A percentile compares a stretch with the other conserved stretches of the same genome.
Evolutionary conservation across 2,797 vertebrate genomes (phyloP).

Genomic region (Pseudotriccus pelzelni): DNA sequence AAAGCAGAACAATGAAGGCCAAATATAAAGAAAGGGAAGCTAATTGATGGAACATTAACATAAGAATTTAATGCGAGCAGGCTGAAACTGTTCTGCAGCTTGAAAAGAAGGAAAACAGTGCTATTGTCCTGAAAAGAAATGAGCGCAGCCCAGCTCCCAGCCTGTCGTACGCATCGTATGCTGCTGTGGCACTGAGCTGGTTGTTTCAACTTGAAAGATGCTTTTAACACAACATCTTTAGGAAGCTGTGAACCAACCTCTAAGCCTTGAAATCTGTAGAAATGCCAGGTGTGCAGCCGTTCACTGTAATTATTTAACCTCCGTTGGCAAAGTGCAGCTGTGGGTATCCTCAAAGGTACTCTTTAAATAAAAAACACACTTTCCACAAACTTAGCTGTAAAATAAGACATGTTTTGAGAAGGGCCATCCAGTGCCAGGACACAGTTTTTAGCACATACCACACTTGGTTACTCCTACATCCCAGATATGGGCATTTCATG

Average conservation of each 20-base stretch:
- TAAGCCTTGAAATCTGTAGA: not conserved
- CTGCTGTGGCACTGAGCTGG: not conserved
- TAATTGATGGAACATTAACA: slow-evolving; percentile 60
- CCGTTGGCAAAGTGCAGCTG: not conserved
- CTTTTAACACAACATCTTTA: not conserved
- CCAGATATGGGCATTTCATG: not conserved
- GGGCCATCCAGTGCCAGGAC: not conserved
- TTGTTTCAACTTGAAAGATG: not conserved
- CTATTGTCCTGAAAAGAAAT: slow-evolving; percentile 27
- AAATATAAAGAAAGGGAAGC: slow-evolving; percentile 46
- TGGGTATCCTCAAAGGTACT: not conserved
- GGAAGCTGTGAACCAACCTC: not conserved
- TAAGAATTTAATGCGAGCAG: slow-evolving; percentile 33
- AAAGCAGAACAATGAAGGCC: slow-evolving; percentile 64
- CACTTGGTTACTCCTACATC: not conserved
- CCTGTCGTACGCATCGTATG: not conserved
- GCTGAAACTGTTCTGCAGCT: slow-evolving; percentile 29
- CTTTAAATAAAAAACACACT: not conserved
- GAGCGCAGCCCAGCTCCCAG: not conserved
- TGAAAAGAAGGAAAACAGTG: not conserved
- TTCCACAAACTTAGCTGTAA: not conserved
- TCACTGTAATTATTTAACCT: not conserved
- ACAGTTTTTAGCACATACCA: not conserved
- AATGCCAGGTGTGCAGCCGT: fast-evolving
- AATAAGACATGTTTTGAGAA: not conserved